Percentiles rank a stretch among this genome's conserved stretches.
These are phyloP conservation scores for Synergus japonicus DNA, from an alignment of 2,888 invertebrate species.

Conservation along the genomic window DNA sequence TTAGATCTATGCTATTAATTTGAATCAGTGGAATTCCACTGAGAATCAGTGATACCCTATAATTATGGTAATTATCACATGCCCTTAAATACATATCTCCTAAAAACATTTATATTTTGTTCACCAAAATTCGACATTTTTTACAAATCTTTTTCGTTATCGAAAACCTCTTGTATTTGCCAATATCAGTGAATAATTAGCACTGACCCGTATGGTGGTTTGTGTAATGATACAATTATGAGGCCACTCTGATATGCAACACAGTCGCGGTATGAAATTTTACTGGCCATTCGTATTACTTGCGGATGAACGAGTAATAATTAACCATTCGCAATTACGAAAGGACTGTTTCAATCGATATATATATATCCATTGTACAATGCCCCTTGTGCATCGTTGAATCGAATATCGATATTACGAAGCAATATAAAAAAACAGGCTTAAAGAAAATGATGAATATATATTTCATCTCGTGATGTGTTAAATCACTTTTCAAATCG, in stretches of 20 bases:
- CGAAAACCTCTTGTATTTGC: neutral
- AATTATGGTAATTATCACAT: too few relatives aligned
- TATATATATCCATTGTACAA: neutral
- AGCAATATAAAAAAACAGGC: neutral
- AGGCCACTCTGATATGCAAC: slow-evolving; percentile 2
- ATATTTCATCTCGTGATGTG: neutral
- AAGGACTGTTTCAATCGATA: slow-evolving; percentile 2
- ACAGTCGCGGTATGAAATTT: neutral
- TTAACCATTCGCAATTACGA: slow-evolving; percentile 9
- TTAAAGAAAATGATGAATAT: slow-evolving; percentile 13
- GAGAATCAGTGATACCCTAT: too few relatives aligned
- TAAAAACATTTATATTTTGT: too few relatives aligned
- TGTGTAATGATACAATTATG: slow-evolving; percentile 14
- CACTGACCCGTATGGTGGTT: neutral
- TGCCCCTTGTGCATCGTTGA: neutral
- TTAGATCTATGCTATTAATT: too few relatives aligned
- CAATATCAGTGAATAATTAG: slow-evolving; percentile 4
- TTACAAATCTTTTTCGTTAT: neutral
- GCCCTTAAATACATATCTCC: too few relatives aligned
- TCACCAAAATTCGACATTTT: too few relatives aligned
- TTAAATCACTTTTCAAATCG: slow-evolving; percentile 9
- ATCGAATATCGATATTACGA: neutral
- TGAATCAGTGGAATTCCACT: too few relatives aligned
- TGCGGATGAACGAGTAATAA: slow-evolving; percentile 15
- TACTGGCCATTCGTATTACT: neutral